Conservation (phyloP, 2,888 invertebrate species). For the Dryobotodes eremita region DNA sequence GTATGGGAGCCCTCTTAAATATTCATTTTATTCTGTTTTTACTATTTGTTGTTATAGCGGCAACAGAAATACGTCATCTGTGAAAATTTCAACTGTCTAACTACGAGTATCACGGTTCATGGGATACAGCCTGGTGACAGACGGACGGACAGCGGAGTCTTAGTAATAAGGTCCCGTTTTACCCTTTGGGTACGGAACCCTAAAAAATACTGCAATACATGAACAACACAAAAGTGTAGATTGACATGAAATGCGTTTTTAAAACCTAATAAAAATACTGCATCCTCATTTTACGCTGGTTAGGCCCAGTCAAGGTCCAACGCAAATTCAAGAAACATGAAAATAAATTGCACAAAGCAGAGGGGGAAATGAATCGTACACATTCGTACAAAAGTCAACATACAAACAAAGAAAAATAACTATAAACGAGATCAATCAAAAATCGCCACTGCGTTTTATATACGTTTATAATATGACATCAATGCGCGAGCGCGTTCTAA, state of each 20-base stretch:
- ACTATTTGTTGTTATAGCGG: too few species aligned
- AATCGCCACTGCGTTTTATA: slow-evolving; percentile 64
- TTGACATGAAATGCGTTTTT: slow-evolving; percentile 16
- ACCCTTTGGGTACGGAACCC: too few species aligned
- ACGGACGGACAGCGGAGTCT: too few species aligned
- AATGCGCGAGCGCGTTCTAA: slow-evolving; percentile 75
- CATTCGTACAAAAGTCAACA: slow-evolving; percentile 37
- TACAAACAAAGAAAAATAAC: slow-evolving; percentile 43
- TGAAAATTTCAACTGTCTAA: too few species aligned
- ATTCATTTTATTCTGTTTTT: too few species aligned
- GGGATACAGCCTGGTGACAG: too few species aligned
- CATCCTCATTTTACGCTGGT: slow-evolving; percentile 38
- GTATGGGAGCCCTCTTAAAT: too few species aligned
- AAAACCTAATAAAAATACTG: slow-evolving; percentile 38
- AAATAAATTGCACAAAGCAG: slow-evolving; percentile 38
- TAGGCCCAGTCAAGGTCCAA: slow-evolving; percentile 31
- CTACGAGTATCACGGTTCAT: too few species aligned
- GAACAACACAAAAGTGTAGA: not conserved
- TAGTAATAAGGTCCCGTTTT: too few species aligned
- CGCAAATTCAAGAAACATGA: slow-evolving; percentile 6
- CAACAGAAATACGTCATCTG: too few species aligned
- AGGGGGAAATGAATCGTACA: slow-evolving; percentile 36
- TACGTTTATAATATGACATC: slow-evolving; percentile 77
- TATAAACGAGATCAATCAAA: slow-evolving; percentile 62
- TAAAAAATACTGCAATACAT: not conserved